Evolutionary conservation across 2,797 vertebrate species (phyloP).

Genomic region (Petrocephalus sullivani): DNA sequence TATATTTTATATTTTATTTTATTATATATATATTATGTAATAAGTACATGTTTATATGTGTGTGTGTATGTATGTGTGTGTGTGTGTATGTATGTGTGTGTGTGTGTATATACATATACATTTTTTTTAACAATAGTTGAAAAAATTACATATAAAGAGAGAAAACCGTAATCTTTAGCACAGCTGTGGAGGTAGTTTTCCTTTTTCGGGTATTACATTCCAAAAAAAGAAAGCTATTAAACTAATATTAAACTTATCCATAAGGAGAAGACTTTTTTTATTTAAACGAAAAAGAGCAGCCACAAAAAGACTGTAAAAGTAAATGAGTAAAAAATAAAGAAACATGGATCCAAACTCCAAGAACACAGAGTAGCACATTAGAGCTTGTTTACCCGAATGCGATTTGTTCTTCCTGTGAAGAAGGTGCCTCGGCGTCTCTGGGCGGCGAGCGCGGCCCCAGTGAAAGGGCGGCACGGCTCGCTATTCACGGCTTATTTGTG

Average conservation of each 20-base stretch:
- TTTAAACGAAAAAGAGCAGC: not conserved
- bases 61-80: not conserved
- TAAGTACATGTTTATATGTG: not conserved
- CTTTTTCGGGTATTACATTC: not conserved
- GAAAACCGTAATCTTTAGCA: not conserved
- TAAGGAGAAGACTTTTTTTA: not conserved
- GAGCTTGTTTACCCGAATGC: not conserved
- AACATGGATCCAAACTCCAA: not conserved
- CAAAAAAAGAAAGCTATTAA: not conserved
- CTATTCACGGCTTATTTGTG: constrained; percentile 59
- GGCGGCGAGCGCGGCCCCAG: not conserved
- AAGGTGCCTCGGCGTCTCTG: not conserved
- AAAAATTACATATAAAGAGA: not conserved
- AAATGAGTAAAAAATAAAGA: not conserved
- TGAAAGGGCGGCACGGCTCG: constrained; percentile 11
- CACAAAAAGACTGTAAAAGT: not conserved
- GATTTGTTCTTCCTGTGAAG: constrained; percentile 10
- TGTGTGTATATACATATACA: not conserved
- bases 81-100: not conserved
- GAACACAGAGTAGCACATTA: not conserved
- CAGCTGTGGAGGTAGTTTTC: not conserved
- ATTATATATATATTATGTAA: not conserved
- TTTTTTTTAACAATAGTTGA: not conserved
- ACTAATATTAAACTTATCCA: not conserved
- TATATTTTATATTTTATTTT: not conserved